Conservation (phyloP, 2,888 invertebrate species). For the Papilio elwesi region DNA sequence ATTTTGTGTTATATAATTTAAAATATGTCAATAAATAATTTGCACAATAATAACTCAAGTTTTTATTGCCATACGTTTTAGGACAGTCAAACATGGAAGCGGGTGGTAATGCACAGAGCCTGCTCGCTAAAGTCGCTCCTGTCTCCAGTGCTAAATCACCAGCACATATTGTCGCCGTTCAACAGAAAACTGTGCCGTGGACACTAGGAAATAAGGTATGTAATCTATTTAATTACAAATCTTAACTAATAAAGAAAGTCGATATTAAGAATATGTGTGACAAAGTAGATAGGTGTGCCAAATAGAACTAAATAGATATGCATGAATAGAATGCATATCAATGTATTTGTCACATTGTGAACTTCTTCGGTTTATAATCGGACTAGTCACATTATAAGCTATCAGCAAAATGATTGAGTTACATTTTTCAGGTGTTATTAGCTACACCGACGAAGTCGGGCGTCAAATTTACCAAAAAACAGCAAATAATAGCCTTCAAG, state of each 20-base stretch:
- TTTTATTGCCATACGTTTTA: conserved; percentile 25
- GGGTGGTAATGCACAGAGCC: conserved; percentile 53
- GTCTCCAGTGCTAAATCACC: conserved; percentile 45
- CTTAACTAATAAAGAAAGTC: too few species aligned
- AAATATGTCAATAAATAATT: not conserved
- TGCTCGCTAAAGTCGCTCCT: conserved; percentile 63
- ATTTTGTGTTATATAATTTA: conserved; percentile 36
- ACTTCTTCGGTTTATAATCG: too few species aligned
- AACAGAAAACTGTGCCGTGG: conserved; percentile 68
- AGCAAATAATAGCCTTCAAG: conserved; percentile 82
- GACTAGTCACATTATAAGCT: too few species aligned
- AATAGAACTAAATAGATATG: too few species aligned
- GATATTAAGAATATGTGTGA: too few species aligned
- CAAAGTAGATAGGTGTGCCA: too few species aligned
- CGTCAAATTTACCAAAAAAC: conserved; percentile 64
- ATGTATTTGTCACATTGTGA: too few species aligned
- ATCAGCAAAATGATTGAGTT: too few species aligned
- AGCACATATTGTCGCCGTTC: conserved; percentile 64
- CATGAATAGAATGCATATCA: too few species aligned
- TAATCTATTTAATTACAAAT: not conserved
- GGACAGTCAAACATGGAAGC: conserved; percentile 54
- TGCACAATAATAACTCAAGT: not conserved
- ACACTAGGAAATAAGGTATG: conserved; percentile 52
- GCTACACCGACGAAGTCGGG: conserved; percentile 76
- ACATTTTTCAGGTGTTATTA: conserved; percentile 66